These are phyloP conservation scores for Triops longicaudatus DNA, from an alignment of 1,140 invertebrate genomes.

Conservation along the genomic window DNA sequence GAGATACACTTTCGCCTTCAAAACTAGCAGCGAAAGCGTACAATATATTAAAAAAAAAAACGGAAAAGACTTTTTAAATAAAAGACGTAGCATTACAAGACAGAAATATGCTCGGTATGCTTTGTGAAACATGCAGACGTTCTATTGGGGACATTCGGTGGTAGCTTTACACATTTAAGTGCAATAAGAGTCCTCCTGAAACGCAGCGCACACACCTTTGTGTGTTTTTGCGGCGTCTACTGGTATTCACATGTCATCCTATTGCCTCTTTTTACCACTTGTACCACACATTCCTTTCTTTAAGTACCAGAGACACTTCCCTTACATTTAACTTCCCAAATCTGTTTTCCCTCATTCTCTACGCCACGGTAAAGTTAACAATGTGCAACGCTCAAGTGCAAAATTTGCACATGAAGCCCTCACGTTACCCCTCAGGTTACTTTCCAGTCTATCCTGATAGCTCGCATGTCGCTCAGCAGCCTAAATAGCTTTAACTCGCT, in stretches of 20 bases:
- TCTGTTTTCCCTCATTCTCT: neutral
- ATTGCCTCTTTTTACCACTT: conserved; percentile 3
- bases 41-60: neutral
- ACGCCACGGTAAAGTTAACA: neutral
- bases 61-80: neutral
- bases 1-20: neutral
- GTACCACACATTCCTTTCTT: neutral
- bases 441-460: no score
- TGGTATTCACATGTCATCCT: neutral
- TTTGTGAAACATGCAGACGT: neutral
- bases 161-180: neutral
- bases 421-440: no score
- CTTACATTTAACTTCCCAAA: neutral
- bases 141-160: neutral
- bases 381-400: no score
- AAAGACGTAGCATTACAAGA: neutral
- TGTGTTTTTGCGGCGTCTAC: neutral
- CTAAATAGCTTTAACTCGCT: no score
- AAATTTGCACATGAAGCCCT: no score
- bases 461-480: no score
- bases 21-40: no score
- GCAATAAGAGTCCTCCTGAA: neutral
- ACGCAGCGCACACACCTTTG: conserved; percentile 5
- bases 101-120: conserved; percentile 2
- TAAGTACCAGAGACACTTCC: neutral